Evolutionary conservation across 2,113 vertebrate species (phyloP).

Genomic region (Pica pica): DNA sequence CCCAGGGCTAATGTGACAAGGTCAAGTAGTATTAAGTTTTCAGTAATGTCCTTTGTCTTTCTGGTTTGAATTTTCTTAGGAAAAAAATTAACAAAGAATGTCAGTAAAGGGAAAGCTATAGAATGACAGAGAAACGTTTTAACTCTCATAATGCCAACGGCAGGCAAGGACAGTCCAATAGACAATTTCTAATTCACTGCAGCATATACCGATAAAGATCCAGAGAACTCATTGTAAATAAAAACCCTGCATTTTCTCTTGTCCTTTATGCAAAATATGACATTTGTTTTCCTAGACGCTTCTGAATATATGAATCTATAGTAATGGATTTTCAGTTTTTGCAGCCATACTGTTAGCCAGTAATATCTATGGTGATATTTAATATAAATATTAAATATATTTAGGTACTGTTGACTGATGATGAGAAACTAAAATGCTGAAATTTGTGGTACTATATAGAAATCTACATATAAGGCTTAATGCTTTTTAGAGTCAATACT

Average conservation of each 20-base stretch:
- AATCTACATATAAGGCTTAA: background rate
- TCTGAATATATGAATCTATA: background rate
- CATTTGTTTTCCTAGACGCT: background rate
- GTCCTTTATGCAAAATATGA: background rate
- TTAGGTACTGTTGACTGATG: background rate
- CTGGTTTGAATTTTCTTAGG: conserved; percentile 81
- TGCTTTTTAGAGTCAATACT: background rate
- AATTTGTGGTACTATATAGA: background rate
- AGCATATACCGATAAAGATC: background rate
- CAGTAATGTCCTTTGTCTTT: conserved; percentile 81
- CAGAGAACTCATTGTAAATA: background rate
- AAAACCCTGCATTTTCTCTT: background rate
- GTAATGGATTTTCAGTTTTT: background rate
- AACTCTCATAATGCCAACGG: conserved; percentile 54
- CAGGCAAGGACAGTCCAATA: conserved; percentile 1
- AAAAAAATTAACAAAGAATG: conserved; percentile 73
- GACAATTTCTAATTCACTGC: background rate
- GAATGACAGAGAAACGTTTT: conserved; percentile 21
- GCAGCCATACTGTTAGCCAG: background rate
- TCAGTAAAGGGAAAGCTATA: conserved; percentile 65
- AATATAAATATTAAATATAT: background rate
- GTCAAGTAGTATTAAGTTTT: conserved; percentile 83
- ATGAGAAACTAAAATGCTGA: background rate
- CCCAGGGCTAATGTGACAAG: conserved; percentile 82
- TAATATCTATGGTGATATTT: background rate